Conservation (phyloP, 2,113 vertebrate genomes). For the Bostrychus sinensis region DNA sequence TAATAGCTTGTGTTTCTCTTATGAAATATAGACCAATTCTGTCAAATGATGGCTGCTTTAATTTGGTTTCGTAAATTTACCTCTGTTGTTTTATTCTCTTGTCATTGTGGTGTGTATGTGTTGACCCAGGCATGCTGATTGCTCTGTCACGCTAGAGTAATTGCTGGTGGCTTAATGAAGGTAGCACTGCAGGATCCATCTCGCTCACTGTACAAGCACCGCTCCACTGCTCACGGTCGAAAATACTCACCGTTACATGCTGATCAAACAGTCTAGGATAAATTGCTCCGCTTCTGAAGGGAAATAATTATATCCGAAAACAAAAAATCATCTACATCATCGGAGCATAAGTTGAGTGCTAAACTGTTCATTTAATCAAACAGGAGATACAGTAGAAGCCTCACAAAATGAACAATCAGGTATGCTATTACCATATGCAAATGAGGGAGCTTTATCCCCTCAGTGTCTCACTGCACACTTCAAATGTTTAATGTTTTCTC, state of each 20-base stretch:
- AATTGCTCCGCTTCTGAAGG: constrained; percentile 40
- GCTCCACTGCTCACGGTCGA: constrained; percentile 28
- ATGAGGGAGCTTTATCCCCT: constrained; percentile 33
- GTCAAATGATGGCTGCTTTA: not conserved
- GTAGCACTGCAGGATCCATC: constrained; percentile 39
- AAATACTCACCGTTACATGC: constrained; percentile 19
- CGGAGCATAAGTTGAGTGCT: constrained; percentile 25
- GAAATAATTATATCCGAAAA: constrained; percentile 36
- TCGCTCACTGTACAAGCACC: constrained; percentile 2
- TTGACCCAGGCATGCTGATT: constrained; percentile 55
- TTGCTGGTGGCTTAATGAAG: constrained; percentile 59
- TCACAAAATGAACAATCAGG: constrained; percentile 31
- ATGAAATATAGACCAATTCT: constrained; percentile 6
- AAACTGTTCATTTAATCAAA: constrained; percentile 50
- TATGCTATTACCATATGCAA: constrained; percentile 54
- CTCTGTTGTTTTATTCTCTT: not conserved
- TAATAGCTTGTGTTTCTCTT: constrained; percentile 1
- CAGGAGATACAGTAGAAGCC: constrained; percentile 25
- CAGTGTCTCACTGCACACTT: constrained; percentile 37
- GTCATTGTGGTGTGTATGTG: constrained; percentile 10
- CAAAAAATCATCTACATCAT: constrained; percentile 10
- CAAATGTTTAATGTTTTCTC: constrained; percentile 60
- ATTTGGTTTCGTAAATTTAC: not conserved
- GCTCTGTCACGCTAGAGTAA: constrained; percentile 67
- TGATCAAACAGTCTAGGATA: constrained; percentile 39